Percentiles rank a stretch among this genome's conserved stretches.
These are phyloP conservation scores for Onychomys arenicola DNA, from an alignment of 2,797 vertebrate genomes.

Conservation along the genomic window DNA sequence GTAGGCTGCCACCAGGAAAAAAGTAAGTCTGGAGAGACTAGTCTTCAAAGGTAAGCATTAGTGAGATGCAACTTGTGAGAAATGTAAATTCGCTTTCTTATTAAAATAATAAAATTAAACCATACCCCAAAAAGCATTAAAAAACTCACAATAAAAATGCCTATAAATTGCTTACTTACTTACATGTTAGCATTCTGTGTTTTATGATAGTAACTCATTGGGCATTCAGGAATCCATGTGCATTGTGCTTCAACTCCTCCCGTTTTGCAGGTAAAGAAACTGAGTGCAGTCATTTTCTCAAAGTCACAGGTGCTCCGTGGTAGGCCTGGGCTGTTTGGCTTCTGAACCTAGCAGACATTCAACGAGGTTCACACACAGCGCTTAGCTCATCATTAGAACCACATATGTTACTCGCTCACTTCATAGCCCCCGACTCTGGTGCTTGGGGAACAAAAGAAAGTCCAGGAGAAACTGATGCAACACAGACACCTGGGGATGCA, in stretches of 20 bases:
- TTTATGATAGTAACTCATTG: background rate
- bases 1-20: background rate
- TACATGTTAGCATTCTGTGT: background rate
- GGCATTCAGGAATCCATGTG: background rate
- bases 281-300: background rate
- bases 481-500: background rate
- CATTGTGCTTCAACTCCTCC: background rate
- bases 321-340: background rate
- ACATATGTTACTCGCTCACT: background rate
- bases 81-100: conserved; percentile 12
- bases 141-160: background rate
- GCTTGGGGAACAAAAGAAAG: background rate
- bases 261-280: background rate
- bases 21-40: background rate
- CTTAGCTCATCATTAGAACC: background rate
- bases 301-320: background rate
- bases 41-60: background rate
- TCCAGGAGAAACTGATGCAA: background rate
- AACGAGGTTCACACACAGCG: background rate
- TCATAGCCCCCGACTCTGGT: background rate
- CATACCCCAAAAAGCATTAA: no score
- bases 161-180: background rate
- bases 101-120: conserved; percentile 41
- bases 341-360: background rate
- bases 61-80: background rate